These are phyloP conservation scores for Caloenas nicobarica DNA, from an alignment of 2,113 vertebrate species.

Conservation along the genomic window DNA sequence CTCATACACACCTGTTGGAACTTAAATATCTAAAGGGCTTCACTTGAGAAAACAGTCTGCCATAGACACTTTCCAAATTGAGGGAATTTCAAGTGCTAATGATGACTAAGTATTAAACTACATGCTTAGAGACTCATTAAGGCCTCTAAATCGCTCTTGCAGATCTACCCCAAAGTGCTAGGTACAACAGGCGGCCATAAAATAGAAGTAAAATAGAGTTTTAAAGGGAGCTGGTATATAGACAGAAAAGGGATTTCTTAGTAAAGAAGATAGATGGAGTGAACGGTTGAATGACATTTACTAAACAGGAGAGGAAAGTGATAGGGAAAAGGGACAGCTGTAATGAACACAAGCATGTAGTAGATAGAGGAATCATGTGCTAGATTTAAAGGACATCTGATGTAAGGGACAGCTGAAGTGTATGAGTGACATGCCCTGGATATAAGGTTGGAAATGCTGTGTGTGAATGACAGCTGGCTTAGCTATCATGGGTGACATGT, in stretches of 20 bases:
- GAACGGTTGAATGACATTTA: constrained; percentile 49
- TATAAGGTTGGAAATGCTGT: constrained; percentile 44
- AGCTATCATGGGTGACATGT: constrained; percentile 62
- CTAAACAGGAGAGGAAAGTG: constrained; percentile 48
- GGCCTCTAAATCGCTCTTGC: background rate
- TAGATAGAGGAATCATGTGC: constrained; percentile 39
- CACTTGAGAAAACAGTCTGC: background rate
- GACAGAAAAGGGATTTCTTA: constrained; percentile 19
- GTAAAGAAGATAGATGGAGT: constrained; percentile 33
- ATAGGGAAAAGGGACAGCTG: constrained; percentile 57
- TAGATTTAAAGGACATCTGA: constrained; percentile 65
- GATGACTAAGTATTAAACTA: background rate
- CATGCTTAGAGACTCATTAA: constrained; percentile 10
- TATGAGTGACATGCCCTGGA: constrained; percentile 68
- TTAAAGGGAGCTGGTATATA: background rate
- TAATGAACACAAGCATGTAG: constrained; percentile 61
- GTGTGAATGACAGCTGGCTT: constrained; percentile 68
- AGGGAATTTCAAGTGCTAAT: background rate
- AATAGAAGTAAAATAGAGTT: background rate
- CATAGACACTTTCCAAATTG: background rate
- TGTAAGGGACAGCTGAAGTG: constrained; percentile 65
- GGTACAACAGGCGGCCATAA: background rate
- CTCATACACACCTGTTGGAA: background rate
- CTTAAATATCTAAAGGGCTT: background rate
- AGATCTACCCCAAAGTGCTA: background rate